A percentile compares a stretch with the other conserved stretches of the same genome.
Evolutionary conservation across 2,797 vertebrate genomes (phyloP).

Genomic region (Pseudotriccus pelzelni): DNA sequence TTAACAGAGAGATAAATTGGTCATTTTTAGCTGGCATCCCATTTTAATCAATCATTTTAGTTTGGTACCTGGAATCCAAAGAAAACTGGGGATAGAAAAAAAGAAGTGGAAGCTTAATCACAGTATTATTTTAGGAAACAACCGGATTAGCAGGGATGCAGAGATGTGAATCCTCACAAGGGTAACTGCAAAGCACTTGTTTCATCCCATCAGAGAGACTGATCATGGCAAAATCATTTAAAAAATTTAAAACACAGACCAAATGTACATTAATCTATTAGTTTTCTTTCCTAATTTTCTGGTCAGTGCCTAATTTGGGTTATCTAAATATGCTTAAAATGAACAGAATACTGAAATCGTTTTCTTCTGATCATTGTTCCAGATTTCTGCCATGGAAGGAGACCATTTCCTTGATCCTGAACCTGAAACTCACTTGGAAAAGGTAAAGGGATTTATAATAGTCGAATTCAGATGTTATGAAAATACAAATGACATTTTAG

Average conservation of each 20-base stretch:
- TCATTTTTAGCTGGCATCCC: not conserved
- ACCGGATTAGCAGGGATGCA: not conserved
- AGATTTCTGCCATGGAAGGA: not conserved
- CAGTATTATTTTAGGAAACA: not conserved
- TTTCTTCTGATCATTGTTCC: not conserved
- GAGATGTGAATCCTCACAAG: not conserved
- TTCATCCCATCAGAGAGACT: not conserved
- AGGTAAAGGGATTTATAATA: not conserved
- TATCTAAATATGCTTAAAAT: not conserved
- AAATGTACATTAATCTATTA: not conserved
- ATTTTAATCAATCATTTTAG: not conserved
- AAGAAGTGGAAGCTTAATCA: not conserved
- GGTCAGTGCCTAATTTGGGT: not conserved
- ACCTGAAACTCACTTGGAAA: not conserved
- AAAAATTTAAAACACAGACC: not conserved
- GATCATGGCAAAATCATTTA: not conserved
- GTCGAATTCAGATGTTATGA: not conserved
- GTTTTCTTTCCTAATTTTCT: not conserved
- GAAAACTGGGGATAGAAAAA: not conserved
- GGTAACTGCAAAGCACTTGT: not conserved
- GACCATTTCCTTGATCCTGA: not conserved
- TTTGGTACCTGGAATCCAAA: not conserved
- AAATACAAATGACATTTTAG: not conserved
- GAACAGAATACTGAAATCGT: not conserved
- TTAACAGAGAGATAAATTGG: not conserved